A percentile compares a stretch with the other conserved stretches of the same genome.
Evolutionary conservation across 2,113 vertebrate species (phyloP).

Genomic region (Rhizomys pruinosus): DNA sequence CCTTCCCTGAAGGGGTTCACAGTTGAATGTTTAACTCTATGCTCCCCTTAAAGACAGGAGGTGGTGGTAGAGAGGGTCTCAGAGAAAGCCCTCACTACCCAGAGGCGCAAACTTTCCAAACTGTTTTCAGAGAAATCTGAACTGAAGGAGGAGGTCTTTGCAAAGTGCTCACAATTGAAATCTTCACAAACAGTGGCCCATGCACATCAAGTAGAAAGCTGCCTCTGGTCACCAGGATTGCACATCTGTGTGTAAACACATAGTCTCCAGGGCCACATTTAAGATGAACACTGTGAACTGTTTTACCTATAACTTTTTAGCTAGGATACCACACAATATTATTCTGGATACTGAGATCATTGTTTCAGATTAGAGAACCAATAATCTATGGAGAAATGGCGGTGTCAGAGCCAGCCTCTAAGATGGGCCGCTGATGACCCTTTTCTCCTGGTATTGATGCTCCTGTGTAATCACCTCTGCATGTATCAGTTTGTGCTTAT

Average conservation of each 20-base stretch:
- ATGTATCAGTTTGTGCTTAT: neutral
- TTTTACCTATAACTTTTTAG: neutral
- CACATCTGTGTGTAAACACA: neutral
- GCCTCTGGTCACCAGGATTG: neutral
- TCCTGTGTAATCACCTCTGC: neutral
- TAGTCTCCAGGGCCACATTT: neutral
- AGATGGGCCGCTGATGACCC: neutral
- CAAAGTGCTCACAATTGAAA: neutral
- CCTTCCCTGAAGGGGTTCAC: neutral
- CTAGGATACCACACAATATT: neutral
- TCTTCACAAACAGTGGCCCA: neutral
- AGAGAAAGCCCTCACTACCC: neutral
- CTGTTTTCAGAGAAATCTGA: conserved; percentile 3
- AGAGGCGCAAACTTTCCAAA: neutral
- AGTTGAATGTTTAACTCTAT: conserved; percentile 22
- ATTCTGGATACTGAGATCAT: neutral
- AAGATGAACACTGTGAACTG: neutral
- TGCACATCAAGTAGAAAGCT: neutral
- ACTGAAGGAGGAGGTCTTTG: neutral
- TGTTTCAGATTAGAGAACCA: neutral
- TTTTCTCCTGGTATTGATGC: neutral
- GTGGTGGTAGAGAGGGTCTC: neutral
- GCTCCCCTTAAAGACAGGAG: neutral
- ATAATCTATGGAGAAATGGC: neutral
- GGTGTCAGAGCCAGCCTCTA: neutral